These are phyloP conservation scores for Sycophaga agraensis DNA, from an alignment of 1,140 invertebrate genomes.

Conservation along the genomic window DNA sequence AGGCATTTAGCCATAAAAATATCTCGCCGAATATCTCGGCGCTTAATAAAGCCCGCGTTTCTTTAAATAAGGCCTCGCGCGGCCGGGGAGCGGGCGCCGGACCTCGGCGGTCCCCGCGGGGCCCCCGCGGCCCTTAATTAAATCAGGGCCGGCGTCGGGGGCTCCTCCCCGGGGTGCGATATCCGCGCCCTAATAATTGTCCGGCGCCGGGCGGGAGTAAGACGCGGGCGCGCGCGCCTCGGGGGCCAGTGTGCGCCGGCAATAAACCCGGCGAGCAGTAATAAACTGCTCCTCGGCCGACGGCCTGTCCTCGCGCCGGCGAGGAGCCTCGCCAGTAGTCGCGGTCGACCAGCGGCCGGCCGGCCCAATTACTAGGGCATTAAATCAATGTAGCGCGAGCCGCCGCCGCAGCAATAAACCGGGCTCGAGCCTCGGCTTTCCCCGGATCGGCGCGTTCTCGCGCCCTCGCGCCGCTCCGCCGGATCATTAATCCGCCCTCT, in stretches of 20 bases:
- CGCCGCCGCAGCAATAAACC: slow-evolving; percentile 22
- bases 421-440: background rate
- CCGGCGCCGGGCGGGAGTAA: slow-evolving; percentile 14
- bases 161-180: slow-evolving; percentile 21
- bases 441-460: background rate
- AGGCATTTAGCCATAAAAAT: slow-evolving; percentile 29
- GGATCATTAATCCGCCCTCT: too few species aligned
- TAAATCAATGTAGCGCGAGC: slow-evolving; percentile 30
- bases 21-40: slow-evolving; percentile 4
- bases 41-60: background rate
- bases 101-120: background rate
- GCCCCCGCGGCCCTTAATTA: slow-evolving; percentile 10
- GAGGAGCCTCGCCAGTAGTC: too few species aligned
- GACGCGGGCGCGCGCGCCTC: background rate
- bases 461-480: too few species aligned
- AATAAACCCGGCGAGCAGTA: slow-evolving; percentile 31
- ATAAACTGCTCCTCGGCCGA: slow-evolving; percentile 27
- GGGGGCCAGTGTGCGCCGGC: background rate
- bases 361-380: slow-evolving; percentile 29
- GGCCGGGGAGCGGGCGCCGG: too few species aligned
- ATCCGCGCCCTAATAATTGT: slow-evolving; percentile 29
- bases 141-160: too few species aligned
- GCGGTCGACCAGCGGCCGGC: slow-evolving; percentile 17
- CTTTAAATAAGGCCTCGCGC: slow-evolving; percentile 12
- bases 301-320: too few species aligned